phyloP scores from a whole-genome alignment of 2,888 invertebrate genomes.

The Cheilosia pagana region DNA sequence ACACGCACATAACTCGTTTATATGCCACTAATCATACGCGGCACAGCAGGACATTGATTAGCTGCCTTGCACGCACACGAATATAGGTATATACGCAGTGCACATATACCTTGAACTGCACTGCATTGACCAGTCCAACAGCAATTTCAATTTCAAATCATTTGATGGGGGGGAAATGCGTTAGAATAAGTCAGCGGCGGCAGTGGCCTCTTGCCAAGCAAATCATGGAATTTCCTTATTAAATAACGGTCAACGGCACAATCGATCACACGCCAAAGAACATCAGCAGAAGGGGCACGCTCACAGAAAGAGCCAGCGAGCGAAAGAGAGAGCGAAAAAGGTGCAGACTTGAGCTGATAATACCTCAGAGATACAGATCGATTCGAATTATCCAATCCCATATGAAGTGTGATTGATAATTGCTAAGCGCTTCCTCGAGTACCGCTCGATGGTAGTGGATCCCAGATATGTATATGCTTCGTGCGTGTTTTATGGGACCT shows the following conservation, averaged over 20 bases:
- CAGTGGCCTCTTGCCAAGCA: slow-evolving; percentile 17
- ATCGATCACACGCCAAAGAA: slow-evolving; percentile 50
- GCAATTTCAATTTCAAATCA: slow-evolving; percentile 62
- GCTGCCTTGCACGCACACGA: slow-evolving; percentile 47
- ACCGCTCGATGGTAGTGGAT: slow-evolving; percentile 34
- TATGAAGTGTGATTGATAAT: slow-evolving; percentile 70
- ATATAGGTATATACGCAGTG: not conserved
- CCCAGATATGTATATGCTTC: slow-evolving; percentile 13
- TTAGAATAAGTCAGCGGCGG: slow-evolving; percentile 40
- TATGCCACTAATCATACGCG: slow-evolving; percentile 59
- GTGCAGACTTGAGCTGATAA: slow-evolving; percentile 56
- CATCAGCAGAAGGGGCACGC: slow-evolving; percentile 14
- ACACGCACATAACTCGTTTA: slow-evolving; percentile 36
- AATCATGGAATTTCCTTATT: slow-evolving; percentile 73
- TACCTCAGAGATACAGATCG: slow-evolving; percentile 63
- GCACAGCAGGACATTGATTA: slow-evolving; percentile 74
- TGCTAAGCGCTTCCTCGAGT: slow-evolving; percentile 65
- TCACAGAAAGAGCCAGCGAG: not conserved
- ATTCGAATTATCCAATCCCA: slow-evolving; percentile 67
- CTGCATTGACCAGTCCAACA: slow-evolving; percentile 43
- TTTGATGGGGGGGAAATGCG: slow-evolving; percentile 58
- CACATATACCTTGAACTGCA: slow-evolving; percentile 10
- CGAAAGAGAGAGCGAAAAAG: slow-evolving; percentile 11
- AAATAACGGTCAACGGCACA: slow-evolving; percentile 71
- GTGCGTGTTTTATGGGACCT: slow-evolving; percentile 53